Percentiles rank a stretch among this genome's conserved stretches.
Conservation (phyloP, 1,140 invertebrate species). For the Triops cancriformis region DNA sequence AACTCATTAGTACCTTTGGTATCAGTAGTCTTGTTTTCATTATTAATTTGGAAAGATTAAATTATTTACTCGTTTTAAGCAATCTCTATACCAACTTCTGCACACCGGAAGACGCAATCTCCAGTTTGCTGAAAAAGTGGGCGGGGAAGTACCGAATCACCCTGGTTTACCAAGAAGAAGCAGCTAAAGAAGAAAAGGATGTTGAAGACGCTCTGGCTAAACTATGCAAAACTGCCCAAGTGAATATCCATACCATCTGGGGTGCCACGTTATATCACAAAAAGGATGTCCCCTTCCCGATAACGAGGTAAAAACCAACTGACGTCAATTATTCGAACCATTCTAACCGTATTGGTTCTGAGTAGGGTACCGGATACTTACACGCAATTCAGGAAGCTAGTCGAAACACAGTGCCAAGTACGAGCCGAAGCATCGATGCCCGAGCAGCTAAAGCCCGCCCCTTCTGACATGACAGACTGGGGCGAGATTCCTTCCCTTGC, state of each 20-base stretch:
- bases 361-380: slow-evolving; percentile 40
- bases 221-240: slow-evolving; percentile 31
- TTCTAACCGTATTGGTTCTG: neutral
- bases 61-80: neutral
- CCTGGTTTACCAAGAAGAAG: slow-evolving; percentile 38
- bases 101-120: slow-evolving; percentile 38
- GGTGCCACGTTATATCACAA: slow-evolving; percentile 40
- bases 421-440: slow-evolving; percentile 35
- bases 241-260: slow-evolving; percentile 37
- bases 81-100: slow-evolving; percentile 34
- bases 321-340: neutral
- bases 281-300: slow-evolving; percentile 39
- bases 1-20: neutral
- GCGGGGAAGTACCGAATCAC: slow-evolving; percentile 29
- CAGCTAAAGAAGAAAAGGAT: slow-evolving; percentile 39
- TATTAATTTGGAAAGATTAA: neutral
- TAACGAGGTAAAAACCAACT: neutral
- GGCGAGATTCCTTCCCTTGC: slow-evolving; percentile 35
- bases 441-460: slow-evolving; percentile 34
- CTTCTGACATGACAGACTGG: slow-evolving; percentile 32
- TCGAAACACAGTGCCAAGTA: slow-evolving; percentile 35
- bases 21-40: neutral
- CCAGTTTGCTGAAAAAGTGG: slow-evolving; percentile 35
- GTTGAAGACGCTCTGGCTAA: slow-evolving; percentile 36
- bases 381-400: slow-evolving; percentile 40